Evolutionary conservation across 1,140 invertebrate genomes (phyloP).

Genomic region (Ridgeia piscesae): DNA sequence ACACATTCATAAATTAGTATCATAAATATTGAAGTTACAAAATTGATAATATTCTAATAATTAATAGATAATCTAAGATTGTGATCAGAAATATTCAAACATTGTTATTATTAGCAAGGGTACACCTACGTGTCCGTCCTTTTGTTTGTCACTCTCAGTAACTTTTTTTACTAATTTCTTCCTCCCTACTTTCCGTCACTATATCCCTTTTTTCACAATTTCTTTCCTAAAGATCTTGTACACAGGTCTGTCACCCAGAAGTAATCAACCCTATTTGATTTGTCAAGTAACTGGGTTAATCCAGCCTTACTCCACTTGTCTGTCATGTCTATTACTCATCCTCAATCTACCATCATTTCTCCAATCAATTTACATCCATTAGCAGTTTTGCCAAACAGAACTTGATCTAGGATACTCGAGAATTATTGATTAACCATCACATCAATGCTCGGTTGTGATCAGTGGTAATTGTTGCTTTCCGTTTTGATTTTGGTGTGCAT

Average conservation of each 20-base stretch:
- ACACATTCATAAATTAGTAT: too few relatives aligned
- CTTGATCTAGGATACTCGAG: neutral
- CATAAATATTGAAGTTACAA: too few relatives aligned
- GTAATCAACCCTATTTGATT: neutral
- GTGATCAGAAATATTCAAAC: too few relatives aligned
- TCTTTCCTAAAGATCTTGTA: neutral
- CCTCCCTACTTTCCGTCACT: too few relatives aligned
- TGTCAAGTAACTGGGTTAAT: neutral
- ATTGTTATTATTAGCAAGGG: too few relatives aligned
- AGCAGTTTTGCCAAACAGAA: neutral
- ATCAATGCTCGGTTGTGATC: neutral
- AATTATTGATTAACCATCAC: neutral
- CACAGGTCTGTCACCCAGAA: neutral
- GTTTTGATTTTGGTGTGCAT: neutral
- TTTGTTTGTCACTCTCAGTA: too few relatives aligned
- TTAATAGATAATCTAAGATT: too few relatives aligned
- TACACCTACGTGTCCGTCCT: too few relatives aligned
- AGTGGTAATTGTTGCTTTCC: neutral
- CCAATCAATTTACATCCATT: neutral
- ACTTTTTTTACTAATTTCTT: too few relatives aligned
- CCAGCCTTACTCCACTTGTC: neutral
- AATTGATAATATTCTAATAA: too few relatives aligned
- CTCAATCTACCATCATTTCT: neutral
- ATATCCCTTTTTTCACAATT: neutral
- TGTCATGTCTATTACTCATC: neutral